These are phyloP conservation scores for Leptopilina clavipes DNA, from an alignment of 1,140 invertebrate species.

Conservation along the genomic window DNA sequence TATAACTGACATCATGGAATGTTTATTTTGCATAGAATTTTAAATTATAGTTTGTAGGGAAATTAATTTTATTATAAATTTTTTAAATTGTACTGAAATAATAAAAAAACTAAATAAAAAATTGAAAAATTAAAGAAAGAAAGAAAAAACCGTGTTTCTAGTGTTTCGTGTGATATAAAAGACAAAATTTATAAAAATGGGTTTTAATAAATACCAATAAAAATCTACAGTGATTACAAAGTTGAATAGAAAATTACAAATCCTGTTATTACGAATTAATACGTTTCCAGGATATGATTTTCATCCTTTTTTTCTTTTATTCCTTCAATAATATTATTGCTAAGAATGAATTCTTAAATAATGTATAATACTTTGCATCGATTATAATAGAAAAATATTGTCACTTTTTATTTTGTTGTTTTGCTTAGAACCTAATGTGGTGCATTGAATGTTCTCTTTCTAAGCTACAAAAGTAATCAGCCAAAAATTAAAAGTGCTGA, in stretches of 20 bases:
- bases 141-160: neutral
- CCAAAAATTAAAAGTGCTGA: too few species aligned
- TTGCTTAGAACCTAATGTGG: constrained; percentile 44
- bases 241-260: constrained; percentile 70
- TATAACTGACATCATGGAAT: too few species aligned
- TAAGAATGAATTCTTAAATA: constrained; percentile 53
- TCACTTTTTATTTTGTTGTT: constrained; percentile 48
- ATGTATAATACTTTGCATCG: constrained; percentile 63
- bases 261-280: constrained; percentile 48
- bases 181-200: constrained; percentile 64
- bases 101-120: too few species aligned
- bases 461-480: constrained; percentile 38
- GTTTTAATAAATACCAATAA: constrained; percentile 72
- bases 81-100: too few species aligned
- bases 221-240: constrained; percentile 71
- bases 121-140: neutral
- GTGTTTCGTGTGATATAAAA: neutral
- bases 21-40: too few species aligned
- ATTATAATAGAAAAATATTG: constrained; percentile 68
- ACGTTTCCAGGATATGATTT: constrained; percentile 53
- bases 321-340: constrained; percentile 49
- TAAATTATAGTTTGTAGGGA: too few species aligned
- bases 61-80: too few species aligned
- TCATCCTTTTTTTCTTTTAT: constrained; percentile 54
- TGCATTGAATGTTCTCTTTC: constrained; percentile 47